phyloP scores from a whole-genome alignment of 2,113 vertebrate species.

The Fregata magnificens region DNA sequence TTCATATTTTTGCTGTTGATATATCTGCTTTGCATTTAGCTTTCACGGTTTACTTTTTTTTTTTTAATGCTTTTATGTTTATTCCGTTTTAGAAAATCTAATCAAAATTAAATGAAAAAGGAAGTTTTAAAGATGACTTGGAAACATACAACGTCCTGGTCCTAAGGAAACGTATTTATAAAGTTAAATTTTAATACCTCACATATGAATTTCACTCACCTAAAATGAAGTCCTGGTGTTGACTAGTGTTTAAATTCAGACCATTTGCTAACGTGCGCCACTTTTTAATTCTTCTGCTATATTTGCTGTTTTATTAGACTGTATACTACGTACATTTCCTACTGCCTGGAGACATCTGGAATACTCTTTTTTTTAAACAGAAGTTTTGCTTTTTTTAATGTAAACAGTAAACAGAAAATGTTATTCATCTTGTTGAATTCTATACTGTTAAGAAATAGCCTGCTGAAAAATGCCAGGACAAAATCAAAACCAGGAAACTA shows the following conservation, averaged over 20 bases:
- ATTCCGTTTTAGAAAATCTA: background rate
- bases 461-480: background rate
- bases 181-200: constrained; percentile 10
- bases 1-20: background rate
- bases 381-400: background rate
- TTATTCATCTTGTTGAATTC: background rate
- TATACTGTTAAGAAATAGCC: background rate
- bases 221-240: constrained; percentile 5
- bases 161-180: background rate
- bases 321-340: background rate
- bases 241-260: constrained; percentile 22
- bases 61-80: background rate
- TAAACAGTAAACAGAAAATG: constrained; percentile 21
- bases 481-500: constrained; percentile 18
- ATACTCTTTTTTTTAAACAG: background rate
- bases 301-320: background rate
- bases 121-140: constrained; percentile 18
- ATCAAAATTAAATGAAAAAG: background rate
- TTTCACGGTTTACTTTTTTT: background rate
- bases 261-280: background rate
- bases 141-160: background rate
- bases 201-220: background rate
- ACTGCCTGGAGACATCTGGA: constrained; percentile 28
- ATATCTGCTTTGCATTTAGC: constrained; percentile 22
- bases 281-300: background rate